These are phyloP conservation scores for Melanotaenia nigrans DNA, from an alignment of 2,797 vertebrate genomes.

Conservation along the genomic window DNA sequence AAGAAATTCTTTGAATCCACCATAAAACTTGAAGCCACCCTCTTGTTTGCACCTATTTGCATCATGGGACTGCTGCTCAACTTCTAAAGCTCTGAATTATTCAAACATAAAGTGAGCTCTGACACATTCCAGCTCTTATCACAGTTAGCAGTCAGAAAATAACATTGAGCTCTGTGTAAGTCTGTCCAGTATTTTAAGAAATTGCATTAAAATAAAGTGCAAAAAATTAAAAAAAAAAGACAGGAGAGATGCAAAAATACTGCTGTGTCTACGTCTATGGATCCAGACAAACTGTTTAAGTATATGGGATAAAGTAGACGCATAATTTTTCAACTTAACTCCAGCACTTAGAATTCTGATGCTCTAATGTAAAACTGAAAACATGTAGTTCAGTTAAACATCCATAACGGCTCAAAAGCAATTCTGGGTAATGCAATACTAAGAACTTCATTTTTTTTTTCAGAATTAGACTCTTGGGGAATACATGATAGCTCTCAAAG, in stretches of 20 bases:
- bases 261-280: too few species aligned
- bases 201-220: too few species aligned
- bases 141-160: constrained; percentile 15
- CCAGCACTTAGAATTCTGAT: constrained; percentile 13
- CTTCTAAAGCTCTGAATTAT: constrained; percentile 40
- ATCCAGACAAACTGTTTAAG: too few species aligned
- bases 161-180: constrained; percentile 9
- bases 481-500: constrained; percentile 19
- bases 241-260: not conserved
- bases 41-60: not conserved
- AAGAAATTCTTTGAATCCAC: not conserved
- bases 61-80: constrained; percentile 15
- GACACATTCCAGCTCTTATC: constrained; percentile 37
- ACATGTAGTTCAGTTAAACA: constrained; percentile 29
- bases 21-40: not conserved
- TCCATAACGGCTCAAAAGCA: not conserved
- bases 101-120: constrained; percentile 17
- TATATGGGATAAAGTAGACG: not conserved
- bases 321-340: constrained; percentile 17
- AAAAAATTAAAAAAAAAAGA: too few species aligned
- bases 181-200: not conserved
- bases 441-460: constrained; percentile 43
- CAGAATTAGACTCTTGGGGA: constrained; percentile 24
- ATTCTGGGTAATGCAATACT: constrained; percentile 40
- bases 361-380: constrained; percentile 24